Percentiles rank a stretch among this genome's conserved stretches.
Conservation (phyloP, 1,140 invertebrate species). For the Probaryconus sp. region DNA sequence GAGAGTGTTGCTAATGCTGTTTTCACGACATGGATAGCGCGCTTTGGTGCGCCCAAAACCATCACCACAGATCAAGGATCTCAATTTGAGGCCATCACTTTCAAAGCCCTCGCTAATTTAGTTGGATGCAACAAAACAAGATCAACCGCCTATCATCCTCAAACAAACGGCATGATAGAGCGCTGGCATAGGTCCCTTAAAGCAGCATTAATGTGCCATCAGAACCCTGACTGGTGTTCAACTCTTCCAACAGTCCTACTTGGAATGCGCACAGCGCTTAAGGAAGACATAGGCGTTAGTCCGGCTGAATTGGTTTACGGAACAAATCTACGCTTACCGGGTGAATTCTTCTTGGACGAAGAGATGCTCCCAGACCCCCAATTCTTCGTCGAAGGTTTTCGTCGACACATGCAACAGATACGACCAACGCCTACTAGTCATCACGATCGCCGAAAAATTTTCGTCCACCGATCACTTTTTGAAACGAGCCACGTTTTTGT, state of each 20-base stretch:
- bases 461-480: constrained; percentile 34
- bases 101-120: background rate
- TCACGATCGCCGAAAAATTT: constrained; percentile 23
- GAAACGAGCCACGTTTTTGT: constrained; percentile 57
- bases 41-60: constrained; percentile 57
- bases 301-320: constrained; percentile 68
- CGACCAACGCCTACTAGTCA: constrained; percentile 14
- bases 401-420: constrained; percentile 10
- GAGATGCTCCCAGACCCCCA: constrained; percentile 31
- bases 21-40: constrained; percentile 54
- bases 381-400: constrained; percentile 56
- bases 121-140: constrained; percentile 20
- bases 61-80: constrained; percentile 64
- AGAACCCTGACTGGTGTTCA: too few relatives aligned
- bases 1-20: constrained; percentile 59
- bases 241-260: constrained; percentile 64
- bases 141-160: constrained; percentile 60
- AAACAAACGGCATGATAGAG: constrained; percentile 70
- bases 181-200: constrained; percentile 69
- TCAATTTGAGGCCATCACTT: constrained; percentile 53
- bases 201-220: constrained; percentile 63
- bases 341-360: constrained; percentile 63
- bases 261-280: constrained; percentile 49
- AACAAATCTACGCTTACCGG: constrained; percentile 62
- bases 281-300: constrained; percentile 60